Base-by-base conservation (phyloP, 2,113 vertebrate genomes). In the Geococcyx californianus region DNA sequence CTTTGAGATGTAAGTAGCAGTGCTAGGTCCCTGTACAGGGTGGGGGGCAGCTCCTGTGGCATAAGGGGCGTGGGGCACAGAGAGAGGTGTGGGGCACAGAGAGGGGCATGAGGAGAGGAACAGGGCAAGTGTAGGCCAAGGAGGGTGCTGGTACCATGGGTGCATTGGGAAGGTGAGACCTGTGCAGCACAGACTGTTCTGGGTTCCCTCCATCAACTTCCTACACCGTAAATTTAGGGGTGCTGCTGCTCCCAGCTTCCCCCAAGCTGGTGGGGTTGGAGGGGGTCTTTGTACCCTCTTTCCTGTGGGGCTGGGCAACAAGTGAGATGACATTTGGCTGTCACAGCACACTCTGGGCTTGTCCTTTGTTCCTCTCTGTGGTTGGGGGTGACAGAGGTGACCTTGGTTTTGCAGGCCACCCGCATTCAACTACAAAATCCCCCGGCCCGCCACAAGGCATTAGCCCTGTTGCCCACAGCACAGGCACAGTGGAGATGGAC, bases 1-100 rank as follows among this genome's bases (percentile, higher is more conserved):
- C 42, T 69, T 96, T 52, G 97, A 97, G 78, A 87, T 96, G 97
- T 97, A 91, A 96, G 97, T 93, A 87, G 62, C 23, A 60, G 42
- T 14, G 11, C 7, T 9, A 26, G 23, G 9, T 45, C 66, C 25
- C 31, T n/a, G 16, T 3, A 7, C n/a, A 25, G 68, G 51, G 12
- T 33, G 29, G 13, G 34, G 36, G 10, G 15, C 42, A 81, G 56
- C 6, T 54, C 31, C 36, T 62, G 33, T 62, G 42, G 24, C 25
- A 42, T 0, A 13, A 62, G 19, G 29, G 3, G 6, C n/a, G n/a
- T n/a, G n/a, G 51, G 40, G 28, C 31, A 60, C 10, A 56, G 38
- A 25, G 26, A 62, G 4, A 4, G 6, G 38, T n/a, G n/a, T n/a
- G n/a, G 51, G 40, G 28, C 31, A 60, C 10, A 56, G 38, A 25